Evolutionary conservation across 2,797 vertebrate species (phyloP), one percentile per base, ranked within the genome.

Genomic region (Brotula barbata): DNA sequence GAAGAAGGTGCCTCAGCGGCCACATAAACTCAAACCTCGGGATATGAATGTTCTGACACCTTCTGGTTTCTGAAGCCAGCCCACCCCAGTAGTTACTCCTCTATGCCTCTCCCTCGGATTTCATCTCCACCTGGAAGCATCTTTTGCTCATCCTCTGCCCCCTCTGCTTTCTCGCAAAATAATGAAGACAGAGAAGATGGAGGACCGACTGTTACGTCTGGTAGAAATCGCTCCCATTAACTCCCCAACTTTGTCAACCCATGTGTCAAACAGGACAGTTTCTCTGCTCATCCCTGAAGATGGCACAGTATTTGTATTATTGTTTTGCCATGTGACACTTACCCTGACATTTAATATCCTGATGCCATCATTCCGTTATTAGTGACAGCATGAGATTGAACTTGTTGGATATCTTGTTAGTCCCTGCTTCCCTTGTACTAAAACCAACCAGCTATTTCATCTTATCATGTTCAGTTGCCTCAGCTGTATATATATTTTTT

Each of bases 11-110:
- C 71, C 87, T n/a, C 70, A 87, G 3, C 86, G 91, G 55, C 91
- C 91, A 31, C 95, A 96, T 85, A 96, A 91, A 58, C 92, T 98
- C 66, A 95, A 95, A 87, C 94, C 94, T 52, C 92, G 95, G 54
- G 96, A 98, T 85, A 88, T 98, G 92, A 99, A 98, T 2, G 94
- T 95, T 74, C 92, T 99, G 58, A 95, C 94, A 13, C 96, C 96
- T 41, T 95, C 95, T 0, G 96, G 96, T 17, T 99, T 98, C 89
- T 99, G 93, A 93, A 43, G 51, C 22, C 45, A 13, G 23, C 56
- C 57, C 20, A 55, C 36, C 57, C 23, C 22, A 33, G 34, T 44
- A 43, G 45, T 71, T 63, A 43, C 65, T 72, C n/a, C 60, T 51
- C 58, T 52, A 19, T 25, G 15, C 48, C 44, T 23, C 50, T 21